Conservation (phyloP, 2,888 invertebrate genomes). For the Tipula vernalis region DNA sequence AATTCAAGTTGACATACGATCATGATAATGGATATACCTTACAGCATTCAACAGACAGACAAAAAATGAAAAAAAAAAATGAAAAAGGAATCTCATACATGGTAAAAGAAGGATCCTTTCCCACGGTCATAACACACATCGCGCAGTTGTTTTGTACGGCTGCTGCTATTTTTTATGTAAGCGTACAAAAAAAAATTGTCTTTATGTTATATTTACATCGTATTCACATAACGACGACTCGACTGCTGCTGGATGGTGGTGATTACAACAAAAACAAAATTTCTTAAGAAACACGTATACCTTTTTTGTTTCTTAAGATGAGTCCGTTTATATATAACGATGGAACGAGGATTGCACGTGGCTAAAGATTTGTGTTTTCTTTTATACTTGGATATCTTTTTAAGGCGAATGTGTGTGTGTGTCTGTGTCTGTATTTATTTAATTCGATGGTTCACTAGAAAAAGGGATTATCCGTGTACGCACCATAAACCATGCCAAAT, state of each 20-base stretch:
- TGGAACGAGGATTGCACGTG: slow-evolving; percentile 11
- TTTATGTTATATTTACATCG: neutral
- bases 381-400: neutral
- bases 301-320: neutral
- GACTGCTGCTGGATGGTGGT: neutral
- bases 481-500: neutral
- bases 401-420: neutral
- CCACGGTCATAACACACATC: neutral
- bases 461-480: neutral
- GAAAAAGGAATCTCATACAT: neutral
- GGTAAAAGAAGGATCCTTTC: slow-evolving; percentile 5
- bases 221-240: neutral
- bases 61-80: neutral
- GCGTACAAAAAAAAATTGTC: neutral
- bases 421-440: neutral
- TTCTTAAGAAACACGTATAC: neutral
- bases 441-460: neutral
- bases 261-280: neutral
- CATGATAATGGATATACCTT: neutral
- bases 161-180: neutral
- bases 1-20: slow-evolving; percentile 9
- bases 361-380: neutral
- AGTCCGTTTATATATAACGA: neutral
- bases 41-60: neutral
- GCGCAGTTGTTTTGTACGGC: slow-evolving; percentile 4